These are phyloP conservation scores for Recurvirostra avosetta DNA, from an alignment of 2,113 vertebrate species.

Conservation along the genomic window DNA sequence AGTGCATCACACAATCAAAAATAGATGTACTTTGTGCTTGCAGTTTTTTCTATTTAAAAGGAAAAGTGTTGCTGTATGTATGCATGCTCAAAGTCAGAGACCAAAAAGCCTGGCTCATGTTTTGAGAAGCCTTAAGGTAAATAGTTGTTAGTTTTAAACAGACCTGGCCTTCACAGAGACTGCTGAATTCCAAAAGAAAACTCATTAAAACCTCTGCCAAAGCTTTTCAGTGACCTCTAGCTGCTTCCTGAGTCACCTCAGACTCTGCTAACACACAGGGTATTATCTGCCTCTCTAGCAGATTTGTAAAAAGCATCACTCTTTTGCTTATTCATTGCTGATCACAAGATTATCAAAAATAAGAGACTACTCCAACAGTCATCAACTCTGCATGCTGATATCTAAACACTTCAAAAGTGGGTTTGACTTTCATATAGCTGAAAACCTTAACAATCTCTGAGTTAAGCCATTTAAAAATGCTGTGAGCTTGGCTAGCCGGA, in stretches of 20 bases:
- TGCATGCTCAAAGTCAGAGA: background rate
- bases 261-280: background rate
- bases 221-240: background rate
- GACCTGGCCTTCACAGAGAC: background rate
- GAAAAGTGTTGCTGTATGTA: background rate
- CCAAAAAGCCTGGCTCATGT: background rate
- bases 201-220: background rate
- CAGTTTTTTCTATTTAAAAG: constrained; percentile 8
- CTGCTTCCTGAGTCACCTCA: background rate
- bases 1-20: background rate
- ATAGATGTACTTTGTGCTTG: background rate
- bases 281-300: background rate
- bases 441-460: background rate
- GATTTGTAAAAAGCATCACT: background rate
- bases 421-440: background rate
- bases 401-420: background rate
- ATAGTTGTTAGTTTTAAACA: background rate
- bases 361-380: background rate
- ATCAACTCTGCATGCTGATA: background rate
- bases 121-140: background rate
- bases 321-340: background rate
- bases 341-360: background rate
- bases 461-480: background rate
- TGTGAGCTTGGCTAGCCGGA: background rate
- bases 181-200: background rate